A percentile compares a stretch with the other conserved stretches of the same genome.
Conservation (phyloP, 2,113 vertebrate genomes). For the Conger conger region DNA sequence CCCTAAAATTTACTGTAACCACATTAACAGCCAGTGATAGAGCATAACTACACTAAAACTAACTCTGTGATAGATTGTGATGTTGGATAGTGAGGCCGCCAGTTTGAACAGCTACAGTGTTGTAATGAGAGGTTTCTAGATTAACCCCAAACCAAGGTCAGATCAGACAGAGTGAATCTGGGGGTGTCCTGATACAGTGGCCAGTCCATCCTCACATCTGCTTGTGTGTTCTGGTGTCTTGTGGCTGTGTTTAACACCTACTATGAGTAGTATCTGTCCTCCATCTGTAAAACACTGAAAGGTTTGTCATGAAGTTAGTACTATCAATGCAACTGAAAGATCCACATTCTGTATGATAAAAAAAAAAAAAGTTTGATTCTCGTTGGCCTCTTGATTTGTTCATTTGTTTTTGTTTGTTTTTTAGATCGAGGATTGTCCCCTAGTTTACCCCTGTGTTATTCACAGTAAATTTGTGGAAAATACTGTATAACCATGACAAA, state of each 20-base stretch:
- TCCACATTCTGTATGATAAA: not conserved
- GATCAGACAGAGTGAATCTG: not conserved
- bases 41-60: not conserved
- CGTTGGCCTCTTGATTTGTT: not conserved
- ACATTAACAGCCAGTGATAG: not conserved
- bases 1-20: not conserved
- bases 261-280: not conserved
- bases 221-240: not conserved
- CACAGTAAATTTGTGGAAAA: not conserved
- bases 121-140: not conserved
- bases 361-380: too few species aligned
- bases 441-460: not conserved
- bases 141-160: not conserved
- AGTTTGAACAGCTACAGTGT: not conserved
- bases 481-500: slow-evolving; percentile 22
- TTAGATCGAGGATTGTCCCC: not conserved
- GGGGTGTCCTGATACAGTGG: slow-evolving; percentile 20
- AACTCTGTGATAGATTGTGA: not conserved
- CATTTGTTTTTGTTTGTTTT: not conserved
- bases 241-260: not conserved
- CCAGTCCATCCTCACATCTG: not conserved
- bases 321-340: not conserved
- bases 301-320: slow-evolving; percentile 15
- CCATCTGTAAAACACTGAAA: slow-evolving; percentile 1
- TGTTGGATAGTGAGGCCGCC: not conserved